Percentiles rank a stretch among this genome's conserved stretches.
Conservation (phyloP, 2,797 vertebrate species). For the Pseudochromis fuscus region DNA sequence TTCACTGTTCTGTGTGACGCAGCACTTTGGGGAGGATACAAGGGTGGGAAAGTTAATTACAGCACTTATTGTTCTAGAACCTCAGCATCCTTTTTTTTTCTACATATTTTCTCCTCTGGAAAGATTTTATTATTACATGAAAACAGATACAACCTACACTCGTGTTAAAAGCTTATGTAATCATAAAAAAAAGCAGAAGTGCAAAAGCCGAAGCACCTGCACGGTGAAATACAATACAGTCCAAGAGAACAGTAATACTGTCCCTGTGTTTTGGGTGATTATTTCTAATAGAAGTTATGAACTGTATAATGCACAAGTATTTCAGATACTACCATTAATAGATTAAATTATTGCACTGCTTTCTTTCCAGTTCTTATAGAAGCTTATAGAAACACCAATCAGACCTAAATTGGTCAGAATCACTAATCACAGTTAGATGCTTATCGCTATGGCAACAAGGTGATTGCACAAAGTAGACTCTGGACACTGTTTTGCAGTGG, state of each 20-base stretch:
- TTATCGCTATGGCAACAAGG: too few relatives aligned
- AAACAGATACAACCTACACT: conserved; percentile 3
- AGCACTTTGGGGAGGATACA: conserved; percentile 19
- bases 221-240: neutral
- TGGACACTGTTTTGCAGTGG: too few relatives aligned
- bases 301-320: too few relatives aligned
- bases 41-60: conserved; percentile 34
- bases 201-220: neutral
- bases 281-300: too few relatives aligned
- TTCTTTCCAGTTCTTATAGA: too few relatives aligned
- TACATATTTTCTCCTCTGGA: neutral
- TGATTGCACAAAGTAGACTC: too few relatives aligned
- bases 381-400: too few relatives aligned
- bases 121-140: conserved; percentile 17
- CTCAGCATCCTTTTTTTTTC: conserved; percentile 25
- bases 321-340: too few relatives aligned
- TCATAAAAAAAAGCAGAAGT: conserved; percentile 1
- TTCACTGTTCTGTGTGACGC: conserved; percentile 17
- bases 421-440: too few relatives aligned
- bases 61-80: conserved; percentile 20
- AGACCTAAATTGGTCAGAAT: too few relatives aligned
- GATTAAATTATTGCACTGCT: too few relatives aligned
- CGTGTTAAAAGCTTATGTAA: conserved; percentile 5
- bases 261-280: too few relatives aligned
- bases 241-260: neutral